Percentiles rank a stretch among this genome's conserved stretches.
These are phyloP conservation scores for Pavo muticus DNA, from an alignment of 2,113 vertebrate species.

Conservation along the genomic window DNA sequence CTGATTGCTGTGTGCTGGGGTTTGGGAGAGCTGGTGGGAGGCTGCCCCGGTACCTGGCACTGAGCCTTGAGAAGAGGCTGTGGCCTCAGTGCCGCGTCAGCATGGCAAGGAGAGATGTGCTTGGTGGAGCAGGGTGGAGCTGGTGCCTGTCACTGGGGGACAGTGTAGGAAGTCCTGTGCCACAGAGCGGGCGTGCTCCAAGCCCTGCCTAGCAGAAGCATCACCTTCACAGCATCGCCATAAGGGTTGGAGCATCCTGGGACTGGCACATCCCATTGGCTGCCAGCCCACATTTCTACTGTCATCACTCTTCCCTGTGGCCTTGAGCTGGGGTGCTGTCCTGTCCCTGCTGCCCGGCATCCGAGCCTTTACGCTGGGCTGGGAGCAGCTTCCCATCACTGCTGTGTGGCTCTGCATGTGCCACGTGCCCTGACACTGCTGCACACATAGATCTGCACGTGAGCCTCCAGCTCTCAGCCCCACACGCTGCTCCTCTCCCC, in stretches of 20 bases:
- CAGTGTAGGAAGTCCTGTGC: rapidly evolving
- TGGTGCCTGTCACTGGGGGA: neutral
- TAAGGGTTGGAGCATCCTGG: neutral
- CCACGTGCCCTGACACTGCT: neutral
- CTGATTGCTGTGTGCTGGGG: neutral
- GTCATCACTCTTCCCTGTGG: neutral
- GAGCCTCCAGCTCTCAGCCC: neutral
- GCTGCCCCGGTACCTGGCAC: neutral
- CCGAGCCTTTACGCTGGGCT: neutral
- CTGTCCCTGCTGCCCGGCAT: neutral
- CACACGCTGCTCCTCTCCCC: neutral
- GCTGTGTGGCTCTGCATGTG: neutral
- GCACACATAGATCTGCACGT: neutral
- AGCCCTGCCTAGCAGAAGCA: neutral
- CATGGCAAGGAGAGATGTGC: neutral
- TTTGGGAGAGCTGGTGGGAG: neutral
- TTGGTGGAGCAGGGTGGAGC: neutral
- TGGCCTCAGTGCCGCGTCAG: neutral
- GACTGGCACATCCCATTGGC: rapidly evolving
- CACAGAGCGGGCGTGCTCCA: neutral
- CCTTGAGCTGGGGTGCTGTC: neutral
- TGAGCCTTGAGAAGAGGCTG: neutral
- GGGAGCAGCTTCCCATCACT: neutral
- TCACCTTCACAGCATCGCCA: rapidly evolving
- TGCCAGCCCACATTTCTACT: rapidly evolving